Base-by-base conservation (phyloP, 2,888 invertebrate genomes). In the Notodonta ziczac region DNA sequence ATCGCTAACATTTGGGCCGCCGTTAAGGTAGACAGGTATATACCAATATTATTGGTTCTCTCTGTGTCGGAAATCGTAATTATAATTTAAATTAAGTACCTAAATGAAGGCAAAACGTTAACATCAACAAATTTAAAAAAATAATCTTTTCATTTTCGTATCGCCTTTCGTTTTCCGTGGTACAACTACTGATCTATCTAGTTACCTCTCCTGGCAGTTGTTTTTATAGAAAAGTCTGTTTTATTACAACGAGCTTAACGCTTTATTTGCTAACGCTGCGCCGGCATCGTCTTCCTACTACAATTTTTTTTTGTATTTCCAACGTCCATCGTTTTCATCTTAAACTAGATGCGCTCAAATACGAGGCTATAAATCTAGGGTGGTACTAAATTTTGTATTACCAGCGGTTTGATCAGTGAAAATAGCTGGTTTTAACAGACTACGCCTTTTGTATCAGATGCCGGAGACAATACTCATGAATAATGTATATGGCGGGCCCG, bases 391-490 rank as follows among this genome's bases (percentile, higher is more conserved):
- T 66, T 24, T n/a, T 63, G 62, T 71, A 64, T 68, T 67, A 59
- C 65, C 59, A 56, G 24, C 0, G 53, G 9, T 55, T 61, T 67
- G 65, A 70, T 63, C 67, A 60, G 55, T 52, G 62, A 67, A 66
- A 72, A 62, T 54, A 63, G 60, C 48, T 64, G 70, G 65, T 76
- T 73, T 72, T 67, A 68, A 67, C 59, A 59, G 64, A 72, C 73
- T 71, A 67, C 69, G 69, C 69, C 69, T 80, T 83, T 78, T 83
- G 82, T 85, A 81, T 81, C 78, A 73, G 74, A 74, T 77, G 77
- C 77, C 69, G 77, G 79, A 85, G 80, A 83, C 78, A 81, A 78
- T 71, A 67, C 80, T 89, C 82, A 90, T 91, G 86, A 87, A 91
- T 91, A 86, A 91, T 91, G 88, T 84, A 91, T 85, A 73, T 65